Base-by-base conservation (phyloP, 2,797 vertebrate species). In the Loriculus beryllinus region DNA sequence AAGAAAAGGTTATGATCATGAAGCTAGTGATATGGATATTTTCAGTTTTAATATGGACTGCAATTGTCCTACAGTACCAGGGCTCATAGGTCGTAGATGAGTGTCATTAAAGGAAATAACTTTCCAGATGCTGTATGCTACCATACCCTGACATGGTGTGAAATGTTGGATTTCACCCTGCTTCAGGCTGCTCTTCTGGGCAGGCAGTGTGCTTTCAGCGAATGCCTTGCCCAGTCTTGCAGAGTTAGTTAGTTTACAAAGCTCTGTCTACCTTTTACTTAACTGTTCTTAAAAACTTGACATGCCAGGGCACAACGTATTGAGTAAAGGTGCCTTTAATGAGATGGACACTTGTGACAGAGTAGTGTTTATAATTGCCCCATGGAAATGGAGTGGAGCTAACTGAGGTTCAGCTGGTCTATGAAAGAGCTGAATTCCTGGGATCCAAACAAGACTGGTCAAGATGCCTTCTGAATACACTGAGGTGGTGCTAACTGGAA, bases 11-110 rank as follows among this genome's bases (percentile, higher is more conserved):
- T 87, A 12, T 70, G 72, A 39, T 20, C 14, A 18, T 49, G 56
- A 85, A 81, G 17, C 9, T 39, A 31, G 40, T 0, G 1, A 60
- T 35, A 26, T 1, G 2, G 2, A 26, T 37, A 45, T 7, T 42
- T 86, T 60, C 31, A 37, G 1, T 60, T 82, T 82, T 57, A 42
- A 13, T 74, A 56, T 43, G 63, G 37, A 15, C 31, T 71, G 15
- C 17, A 17, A 6, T 21, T 81, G 14, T 28, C 19, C 17, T 67
- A 7, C 5, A n/a, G 8, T 59, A 48, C 21, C 13, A 57, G 37
- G 13, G 7, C 14, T 72, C 3, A 8, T 13, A 45, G 23, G 8
- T 48, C 25, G 14, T 10, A 26, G 18, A 35, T 63, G 29, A 33
- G 4, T n/a, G 26, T 33, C 26, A 14, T 35, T 56, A 67, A 56